These are phyloP conservation scores for Leucophora obtusa DNA, from an alignment of 2,888 invertebrate species.

Conservation along the genomic window DNA sequence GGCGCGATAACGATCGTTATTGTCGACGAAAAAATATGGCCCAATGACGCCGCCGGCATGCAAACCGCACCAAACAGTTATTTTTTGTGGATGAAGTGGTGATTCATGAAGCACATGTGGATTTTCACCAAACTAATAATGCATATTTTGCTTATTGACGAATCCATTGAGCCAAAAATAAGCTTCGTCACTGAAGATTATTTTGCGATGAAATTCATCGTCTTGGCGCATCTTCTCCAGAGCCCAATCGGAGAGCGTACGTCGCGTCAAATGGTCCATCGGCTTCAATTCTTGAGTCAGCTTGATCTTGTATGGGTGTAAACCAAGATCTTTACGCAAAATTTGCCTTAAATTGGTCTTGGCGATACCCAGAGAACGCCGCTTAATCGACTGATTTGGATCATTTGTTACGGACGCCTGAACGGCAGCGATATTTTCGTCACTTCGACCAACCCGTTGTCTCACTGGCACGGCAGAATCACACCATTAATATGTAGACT, in stretches of 20 bases:
- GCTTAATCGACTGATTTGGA: not conserved
- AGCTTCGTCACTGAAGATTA: not conserved
- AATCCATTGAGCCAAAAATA: not conserved
- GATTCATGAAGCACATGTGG: not conserved
- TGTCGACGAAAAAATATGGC: too few species aligned
- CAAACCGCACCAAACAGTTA: not conserved
- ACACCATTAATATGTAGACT: too few species aligned
- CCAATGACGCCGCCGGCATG: too few species aligned
- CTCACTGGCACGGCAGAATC: too few species aligned
- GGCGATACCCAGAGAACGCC: not conserved
- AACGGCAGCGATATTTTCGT: conserved; percentile 16
- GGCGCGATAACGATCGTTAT: too few species aligned
- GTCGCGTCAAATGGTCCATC: too few species aligned
- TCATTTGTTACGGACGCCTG: not conserved
- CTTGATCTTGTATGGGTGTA: too few species aligned
- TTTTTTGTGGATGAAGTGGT: not conserved
- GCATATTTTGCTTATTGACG: not conserved
- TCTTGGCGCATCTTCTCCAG: too few species aligned
- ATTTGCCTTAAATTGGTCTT: not conserved
- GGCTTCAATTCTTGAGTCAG: too few species aligned
- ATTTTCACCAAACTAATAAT: not conserved
- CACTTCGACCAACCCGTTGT: conserved; percentile 7
- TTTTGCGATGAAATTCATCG: not conserved
- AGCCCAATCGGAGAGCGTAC: too few species aligned
- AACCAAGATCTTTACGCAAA: too few species aligned